Percentiles rank a stretch among this genome's conserved stretches.
Evolutionary conservation across 2,113 vertebrate species (phyloP).

Genomic region (Mormyrus lacerda): DNA sequence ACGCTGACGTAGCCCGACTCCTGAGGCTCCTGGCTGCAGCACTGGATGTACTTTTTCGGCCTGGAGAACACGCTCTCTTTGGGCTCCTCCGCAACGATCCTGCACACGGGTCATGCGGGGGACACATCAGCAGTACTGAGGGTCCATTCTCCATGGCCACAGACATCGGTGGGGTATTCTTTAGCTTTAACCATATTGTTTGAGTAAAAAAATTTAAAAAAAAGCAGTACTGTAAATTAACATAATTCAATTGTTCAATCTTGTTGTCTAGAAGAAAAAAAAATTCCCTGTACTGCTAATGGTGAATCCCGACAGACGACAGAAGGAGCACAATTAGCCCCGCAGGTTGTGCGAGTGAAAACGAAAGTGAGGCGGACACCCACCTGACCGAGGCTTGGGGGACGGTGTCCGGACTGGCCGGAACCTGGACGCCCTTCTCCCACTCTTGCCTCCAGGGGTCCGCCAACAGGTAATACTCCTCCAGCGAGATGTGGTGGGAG

Average conservation of each 20-base stretch:
- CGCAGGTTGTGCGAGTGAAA: background rate
- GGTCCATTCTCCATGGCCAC: background rate
- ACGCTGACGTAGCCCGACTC: slow-evolving; percentile 85
- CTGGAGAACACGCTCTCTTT: slow-evolving; percentile 77
- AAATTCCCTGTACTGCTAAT: background rate
- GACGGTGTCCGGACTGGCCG: slow-evolving; percentile 80
- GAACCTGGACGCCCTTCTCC: slow-evolving; percentile 98
- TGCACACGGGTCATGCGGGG: slow-evolving; percentile 34
- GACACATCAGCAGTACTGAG: background rate
- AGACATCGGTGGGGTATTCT: background rate
- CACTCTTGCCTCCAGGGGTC: slow-evolving; percentile 97
- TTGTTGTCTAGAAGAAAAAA: background rate
- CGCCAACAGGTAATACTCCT: slow-evolving; percentile 86
- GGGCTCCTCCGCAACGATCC: slow-evolving; percentile 72
- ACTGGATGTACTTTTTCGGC: slow-evolving; percentile 83
- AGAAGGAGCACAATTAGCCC: background rate
- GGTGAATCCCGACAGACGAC: background rate
- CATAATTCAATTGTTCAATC: background rate
- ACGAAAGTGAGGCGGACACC: background rate
- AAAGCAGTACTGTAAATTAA: background rate
- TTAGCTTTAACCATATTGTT: background rate
- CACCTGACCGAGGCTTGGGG: slow-evolving; percentile 85
- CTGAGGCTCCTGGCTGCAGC: slow-evolving; percentile 66
- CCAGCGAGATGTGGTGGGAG: slow-evolving; percentile 82
- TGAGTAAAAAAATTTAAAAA: background rate